These are phyloP conservation scores for Kradibia gibbosae DNA, from an alignment of 1,140 invertebrate genomes.

Conservation along the genomic window DNA sequence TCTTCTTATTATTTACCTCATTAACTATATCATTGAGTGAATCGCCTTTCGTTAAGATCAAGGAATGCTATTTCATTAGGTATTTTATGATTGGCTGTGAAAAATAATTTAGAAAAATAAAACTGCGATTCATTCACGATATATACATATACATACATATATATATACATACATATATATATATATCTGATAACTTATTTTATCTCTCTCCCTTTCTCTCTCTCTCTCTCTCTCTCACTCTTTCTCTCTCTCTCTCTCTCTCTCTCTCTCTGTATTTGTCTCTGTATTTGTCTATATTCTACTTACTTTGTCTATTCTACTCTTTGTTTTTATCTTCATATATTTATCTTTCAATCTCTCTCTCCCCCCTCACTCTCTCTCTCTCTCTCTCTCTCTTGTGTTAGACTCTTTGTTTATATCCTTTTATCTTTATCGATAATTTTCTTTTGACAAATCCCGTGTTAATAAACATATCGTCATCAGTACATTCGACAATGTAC, in stretches of 20 bases:
- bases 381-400: slow-evolving; percentile 25
- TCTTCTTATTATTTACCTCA: slow-evolving; percentile 27
- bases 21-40: slow-evolving; percentile 24
- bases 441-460: slow-evolving; percentile 50
- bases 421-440: slow-evolving; percentile 34
- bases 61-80: neutral
- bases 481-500: too few relatives aligned
- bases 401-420: slow-evolving; percentile 51
- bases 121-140: too few relatives aligned
- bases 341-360: slow-evolving; percentile 49
- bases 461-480: slow-evolving; percentile 10
- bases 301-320: slow-evolving; percentile 54
- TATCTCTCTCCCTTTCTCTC: neutral
- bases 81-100: too few relatives aligned
- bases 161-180: neutral
- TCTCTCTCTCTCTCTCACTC: neutral
- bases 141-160: too few relatives aligned
- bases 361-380: slow-evolving; percentile 44
- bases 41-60: slow-evolving; percentile 20
- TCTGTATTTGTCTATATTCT: slow-evolving; percentile 25
- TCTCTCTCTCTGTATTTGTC: neutral
- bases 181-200: neutral
- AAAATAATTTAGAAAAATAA: too few relatives aligned
- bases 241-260: neutral
- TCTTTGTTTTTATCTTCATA: slow-evolving; percentile 52